Evolutionary conservation across 2,888 invertebrate species (phyloP), one percentile per base, ranked within the genome.

Genomic region (Dryocosmus kuriphilus): DNA sequence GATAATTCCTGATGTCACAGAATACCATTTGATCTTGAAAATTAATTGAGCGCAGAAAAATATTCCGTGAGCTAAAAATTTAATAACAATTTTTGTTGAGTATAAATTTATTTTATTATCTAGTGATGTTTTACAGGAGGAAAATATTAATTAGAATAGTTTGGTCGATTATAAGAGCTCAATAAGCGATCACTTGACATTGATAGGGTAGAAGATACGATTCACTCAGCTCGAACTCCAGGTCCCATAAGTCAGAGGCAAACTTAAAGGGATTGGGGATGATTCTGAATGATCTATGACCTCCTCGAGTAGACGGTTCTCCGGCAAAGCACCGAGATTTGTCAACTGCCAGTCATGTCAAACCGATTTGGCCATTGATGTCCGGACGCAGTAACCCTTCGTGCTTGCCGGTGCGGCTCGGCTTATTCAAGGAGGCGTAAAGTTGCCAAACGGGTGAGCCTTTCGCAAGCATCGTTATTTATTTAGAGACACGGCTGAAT

Each of bases 261-360:
- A 71, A 71, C 30, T 35, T 41, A 19, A 65, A 38, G 38, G 51
- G 51, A 71, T 71, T 71, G 71, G 35, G 38, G 65, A 65, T 65
- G 65, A 71, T 71, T 71, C 30, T 19, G 30, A 71, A 46, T 71
- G 71, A 71, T 71, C 73, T 78, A 83, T 82, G 81, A 81, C 62
- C 75, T 79, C 41, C 79, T 75, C 27, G 71, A 61, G 74, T 78
- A 79, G 81, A 80, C 79, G 79, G 80, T 81, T 79, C 77, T 82
- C 77, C 78, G 75, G 63, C 63, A 60, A 83, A 84, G 85, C 77
- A 81, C 83, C 80, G 82, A 87, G 86, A 88, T 88, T 89, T 88
- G 88, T 87, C 86, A 85, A 85, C 84, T 86, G 87, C 85, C 88
- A 87, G 87, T 87, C 88, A 88, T 88, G 89, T 88, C 85, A 86